phyloP scores from a whole-genome alignment of 2,797 vertebrate species.

The Hippocampus kuda region DNA sequence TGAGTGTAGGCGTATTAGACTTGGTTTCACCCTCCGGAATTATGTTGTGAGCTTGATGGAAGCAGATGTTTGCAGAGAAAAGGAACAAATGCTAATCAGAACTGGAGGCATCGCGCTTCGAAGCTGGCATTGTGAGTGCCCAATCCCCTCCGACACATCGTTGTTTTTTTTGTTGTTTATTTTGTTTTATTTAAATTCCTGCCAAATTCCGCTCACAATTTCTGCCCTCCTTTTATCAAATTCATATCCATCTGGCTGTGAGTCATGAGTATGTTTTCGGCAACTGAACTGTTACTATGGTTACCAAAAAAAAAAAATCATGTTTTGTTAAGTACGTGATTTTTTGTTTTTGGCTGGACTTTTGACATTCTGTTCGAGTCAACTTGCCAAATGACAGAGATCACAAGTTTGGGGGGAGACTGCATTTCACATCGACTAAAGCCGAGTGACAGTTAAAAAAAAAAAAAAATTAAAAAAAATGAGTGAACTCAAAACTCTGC shows the following conservation, averaged over 20 bases:
- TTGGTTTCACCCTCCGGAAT: slow-evolving; percentile 54
- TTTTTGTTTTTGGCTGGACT: slow-evolving; percentile 15
- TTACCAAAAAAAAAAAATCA: slow-evolving; percentile 19
- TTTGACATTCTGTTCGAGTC: slow-evolving; percentile 14
- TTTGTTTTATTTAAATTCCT: slow-evolving; percentile 3
- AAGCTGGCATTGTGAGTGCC: slow-evolving; percentile 37
- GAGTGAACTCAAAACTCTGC: not conserved
- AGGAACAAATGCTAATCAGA: slow-evolving; percentile 66
- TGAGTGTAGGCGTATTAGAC: slow-evolving; percentile 42
- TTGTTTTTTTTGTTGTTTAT: slow-evolving; percentile 1
- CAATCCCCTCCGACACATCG: slow-evolving; percentile 32
- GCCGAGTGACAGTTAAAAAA: not conserved
- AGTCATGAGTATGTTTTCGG: slow-evolving; percentile 29
- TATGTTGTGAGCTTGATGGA: slow-evolving; percentile 51
- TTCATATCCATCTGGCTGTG: slow-evolving; percentile 26
- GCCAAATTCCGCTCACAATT: slow-evolving; percentile 18
- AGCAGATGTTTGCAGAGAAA: slow-evolving; percentile 66
- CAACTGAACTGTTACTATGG: slow-evolving; percentile 25
- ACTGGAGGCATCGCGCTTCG: slow-evolving; percentile 44
- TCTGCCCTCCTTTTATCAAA: slow-evolving; percentile 10
- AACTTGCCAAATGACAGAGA: slow-evolving; percentile 4
- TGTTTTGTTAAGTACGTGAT: slow-evolving; percentile 24
- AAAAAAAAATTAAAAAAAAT: not conserved
- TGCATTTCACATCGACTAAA: slow-evolving; percentile 2
- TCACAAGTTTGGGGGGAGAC: slow-evolving; percentile 1